Evolutionary conservation across 2,113 vertebrate genomes (phyloP), one percentile per base, ranked within the genome.

Genomic region (Butorides virescens): DNA sequence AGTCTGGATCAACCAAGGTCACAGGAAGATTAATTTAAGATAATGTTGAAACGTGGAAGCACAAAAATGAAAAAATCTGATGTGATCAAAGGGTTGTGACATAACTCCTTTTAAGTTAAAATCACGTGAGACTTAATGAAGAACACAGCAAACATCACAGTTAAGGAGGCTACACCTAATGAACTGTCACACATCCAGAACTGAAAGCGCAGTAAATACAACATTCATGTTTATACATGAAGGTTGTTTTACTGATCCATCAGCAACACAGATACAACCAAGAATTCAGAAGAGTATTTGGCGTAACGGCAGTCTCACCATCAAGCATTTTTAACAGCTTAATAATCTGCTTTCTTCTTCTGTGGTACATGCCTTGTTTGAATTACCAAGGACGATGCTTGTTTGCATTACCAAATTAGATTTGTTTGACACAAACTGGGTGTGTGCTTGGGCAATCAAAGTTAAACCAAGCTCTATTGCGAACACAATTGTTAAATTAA

Each of bases 381-480:
- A 63, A 74, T 30, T 14, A 6, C 73, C 74, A 87, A 96, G 88
- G 53, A 76, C 5, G 27, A 26, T 14, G 8, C 11, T 70, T 95
- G 58, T 86, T 97, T 89, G 46, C 20, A 50, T 79, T 73, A 83
- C 27, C 46, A 67, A 86, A 93, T 90, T 82, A 95, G n/a, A 92
- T 83, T 85, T 90, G 42, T 59, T 93, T 85, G 67, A 95, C 23
- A 82, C 53, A 95, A 93, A 93, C 36, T 59, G 36, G 46, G 46
- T 86, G 11, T 32, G 46, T 52, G 85, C 52, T 59, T 87, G 42
- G 46, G 53, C 46, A 95, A 84, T 53, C 67, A 70, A 95, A 90
- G 81, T 80, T 77, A 94, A 93, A 89, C 26, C n/a, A 73, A 49
- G 15, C 30, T 75, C 25, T 90, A 50, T 5, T 73, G 74, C 52